Base-by-base conservation (phyloP, 1,140 invertebrate species). In the Dysdera silvatica region DNA sequence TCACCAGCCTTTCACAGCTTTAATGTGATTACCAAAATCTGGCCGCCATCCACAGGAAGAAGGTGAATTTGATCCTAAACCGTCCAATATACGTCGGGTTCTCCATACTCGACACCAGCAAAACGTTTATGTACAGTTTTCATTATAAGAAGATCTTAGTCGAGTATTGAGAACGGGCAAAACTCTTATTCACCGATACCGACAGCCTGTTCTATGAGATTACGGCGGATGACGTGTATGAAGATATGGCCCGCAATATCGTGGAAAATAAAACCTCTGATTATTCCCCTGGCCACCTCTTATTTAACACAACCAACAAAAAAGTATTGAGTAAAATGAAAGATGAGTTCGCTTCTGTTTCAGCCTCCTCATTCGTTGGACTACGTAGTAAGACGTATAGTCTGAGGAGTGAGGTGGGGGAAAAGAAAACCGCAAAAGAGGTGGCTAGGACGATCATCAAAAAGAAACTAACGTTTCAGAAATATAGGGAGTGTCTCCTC, bases 311-410 rank as follows among this genome's bases (percentile, higher is more conserved):
- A 70, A 68, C 56, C 37, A 79, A 80, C 66, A 79, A 78, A 68
- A 81, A 81, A 65, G 72, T 77, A 4, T 24, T 77, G 5, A 77
- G 79, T 7, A 74, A 78, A 70, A 75, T 80, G 66, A 81, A 80
- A 71, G 78, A 80, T 72, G 79, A 81, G 70, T 69, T 69, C 26
- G 72, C 71, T 63, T 74, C 74, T 10, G 59, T 58, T 55, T 68
- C 74, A 37, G 72, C 80, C 47, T 64, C 43, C 10, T 70, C 75
- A 68, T 80, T 74, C 72, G 58, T 77, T 43, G 75, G 75, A 10
- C 56, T 79, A 47, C 66, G 72, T 55, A 62, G 74, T 18, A 81
- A 80, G 71, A 73, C 77, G 67, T 79, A 79, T 67, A 61, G 70
- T 16, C 66, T 70, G 28, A 70, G 58, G 65, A 43, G 68, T 48